These are phyloP conservation scores for Dolichotis patagonum DNA, from an alignment of 2,113 vertebrate species.

Conservation along the genomic window DNA sequence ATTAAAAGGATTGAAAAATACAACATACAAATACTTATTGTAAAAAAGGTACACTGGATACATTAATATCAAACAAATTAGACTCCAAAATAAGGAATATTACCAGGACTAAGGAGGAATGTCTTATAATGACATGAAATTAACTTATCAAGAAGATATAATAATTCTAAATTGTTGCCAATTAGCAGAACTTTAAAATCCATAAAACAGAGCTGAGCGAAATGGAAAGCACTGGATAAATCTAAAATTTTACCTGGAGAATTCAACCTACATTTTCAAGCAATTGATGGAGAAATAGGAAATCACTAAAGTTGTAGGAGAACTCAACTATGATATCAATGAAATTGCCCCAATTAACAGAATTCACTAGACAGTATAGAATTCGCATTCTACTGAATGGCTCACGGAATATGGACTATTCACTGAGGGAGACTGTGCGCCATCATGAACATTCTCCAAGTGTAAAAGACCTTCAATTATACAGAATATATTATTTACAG, in stretches of 20 bases:
- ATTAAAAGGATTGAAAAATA: background rate
- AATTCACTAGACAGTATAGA: background rate
- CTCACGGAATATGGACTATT: background rate
- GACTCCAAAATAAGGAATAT: background rate
- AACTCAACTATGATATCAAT: background rate
- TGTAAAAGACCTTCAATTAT: background rate
- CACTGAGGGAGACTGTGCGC: background rate
- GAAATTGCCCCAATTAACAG: background rate
- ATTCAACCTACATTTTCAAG: background rate
- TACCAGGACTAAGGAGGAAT: background rate
- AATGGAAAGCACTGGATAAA: background rate
- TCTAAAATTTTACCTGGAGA: background rate
- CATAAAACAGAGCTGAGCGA: background rate
- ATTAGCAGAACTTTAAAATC: constrained; percentile 12
- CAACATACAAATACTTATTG: background rate
- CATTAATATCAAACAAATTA: background rate
- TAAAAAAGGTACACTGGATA: background rate
- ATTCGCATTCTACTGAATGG: background rate
- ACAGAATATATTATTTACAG: background rate
- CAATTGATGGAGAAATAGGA: background rate
- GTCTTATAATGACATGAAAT: background rate
- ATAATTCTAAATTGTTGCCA: background rate
- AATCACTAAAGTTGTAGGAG: background rate
- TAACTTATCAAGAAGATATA: background rate
- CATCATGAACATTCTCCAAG: background rate